Percentiles rank a stretch among this genome's conserved stretches.
phyloP scores from a whole-genome alignment of 2,113 vertebrate species.

The Channa argus region DNA sequence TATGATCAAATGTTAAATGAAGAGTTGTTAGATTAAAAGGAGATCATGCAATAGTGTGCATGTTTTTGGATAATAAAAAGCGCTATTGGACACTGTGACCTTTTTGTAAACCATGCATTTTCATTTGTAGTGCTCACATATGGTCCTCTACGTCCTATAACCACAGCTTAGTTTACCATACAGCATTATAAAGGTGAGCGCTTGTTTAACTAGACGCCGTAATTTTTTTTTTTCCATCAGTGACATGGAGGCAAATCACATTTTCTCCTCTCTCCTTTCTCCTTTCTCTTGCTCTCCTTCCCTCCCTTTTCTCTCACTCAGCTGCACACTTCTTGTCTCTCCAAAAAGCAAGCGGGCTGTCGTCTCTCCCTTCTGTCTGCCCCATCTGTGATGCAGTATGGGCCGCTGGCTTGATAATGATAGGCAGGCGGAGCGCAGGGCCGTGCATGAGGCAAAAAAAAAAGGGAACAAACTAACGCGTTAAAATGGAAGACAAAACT shows the following conservation, averaged over 20 bases:
- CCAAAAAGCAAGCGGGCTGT: conserved; percentile 80
- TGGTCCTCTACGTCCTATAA: background rate
- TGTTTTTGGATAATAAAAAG: conserved; percentile 5
- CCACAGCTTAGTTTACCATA: conserved; percentile 7
- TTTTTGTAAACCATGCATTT: conserved; percentile 14
- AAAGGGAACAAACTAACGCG: conserved; percentile 31
- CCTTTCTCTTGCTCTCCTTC: conserved; percentile 35
- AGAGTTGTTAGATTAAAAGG: conserved; percentile 1
- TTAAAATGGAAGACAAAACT: conserved; percentile 64
- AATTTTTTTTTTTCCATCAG: conserved; percentile 26
- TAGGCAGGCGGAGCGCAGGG: conserved; percentile 57
- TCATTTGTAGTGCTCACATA: background rate
- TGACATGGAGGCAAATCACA: conserved; percentile 51
- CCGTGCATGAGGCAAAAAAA: conserved; percentile 33
- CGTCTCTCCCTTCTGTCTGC: conserved; percentile 81
- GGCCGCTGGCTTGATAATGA: conserved; percentile 77
- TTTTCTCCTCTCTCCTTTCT: conserved; percentile 41
- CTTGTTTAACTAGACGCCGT: conserved; percentile 36
- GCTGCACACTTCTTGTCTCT: conserved; percentile 71
- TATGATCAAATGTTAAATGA: too few species aligned
- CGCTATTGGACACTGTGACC: conserved; percentile 6
- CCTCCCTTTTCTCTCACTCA: conserved; percentile 70
- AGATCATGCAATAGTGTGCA: background rate
- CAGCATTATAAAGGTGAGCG: conserved; percentile 12
- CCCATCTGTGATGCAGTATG: conserved; percentile 84